Percentiles rank a stretch among this genome's conserved stretches.
These are phyloP conservation scores for Vultur gryphus DNA, from an alignment of 2,797 vertebrate genomes.

Conservation along the genomic window DNA sequence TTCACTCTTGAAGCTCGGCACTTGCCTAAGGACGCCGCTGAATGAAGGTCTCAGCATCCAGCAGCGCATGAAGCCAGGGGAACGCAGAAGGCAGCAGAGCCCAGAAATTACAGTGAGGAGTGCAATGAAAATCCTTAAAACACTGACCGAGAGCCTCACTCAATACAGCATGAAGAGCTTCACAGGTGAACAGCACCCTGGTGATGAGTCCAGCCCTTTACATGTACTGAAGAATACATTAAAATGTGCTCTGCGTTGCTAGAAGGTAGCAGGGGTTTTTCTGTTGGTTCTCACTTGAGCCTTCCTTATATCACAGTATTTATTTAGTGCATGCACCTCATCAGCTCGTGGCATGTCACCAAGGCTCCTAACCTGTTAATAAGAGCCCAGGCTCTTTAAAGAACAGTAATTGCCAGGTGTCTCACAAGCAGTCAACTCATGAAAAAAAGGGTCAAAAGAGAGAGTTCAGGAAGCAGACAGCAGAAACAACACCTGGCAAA, in stretches of 20 bases:
- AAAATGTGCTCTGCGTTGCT: neutral
- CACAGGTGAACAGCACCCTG: neutral
- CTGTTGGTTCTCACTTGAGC: neutral
- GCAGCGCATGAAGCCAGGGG: neutral
- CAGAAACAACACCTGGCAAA: constrained; percentile 10
- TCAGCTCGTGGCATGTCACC: neutral
- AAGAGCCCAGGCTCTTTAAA: neutral
- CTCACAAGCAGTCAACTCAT: constrained; percentile 16
- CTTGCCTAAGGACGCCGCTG: neutral
- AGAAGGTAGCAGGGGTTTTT: neutral
- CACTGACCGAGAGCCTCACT: neutral
- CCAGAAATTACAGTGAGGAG: neutral
- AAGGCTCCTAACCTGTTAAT: neutral
- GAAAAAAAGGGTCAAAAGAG: neutral
- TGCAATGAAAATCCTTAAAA: neutral
- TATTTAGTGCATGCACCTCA: neutral
- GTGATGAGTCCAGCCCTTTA: neutral
- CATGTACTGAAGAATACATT: neutral
- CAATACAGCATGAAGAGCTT: neutral
- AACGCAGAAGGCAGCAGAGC: neutral
- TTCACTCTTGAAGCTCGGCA: neutral
- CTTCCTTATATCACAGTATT: neutral
- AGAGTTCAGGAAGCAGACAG: neutral
- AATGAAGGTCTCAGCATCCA: neutral
- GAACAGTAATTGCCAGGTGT: constrained; percentile 4